Evolutionary conservation across 2,888 invertebrate species (phyloP).

Genomic region (Microplitis deprimator): DNA sequence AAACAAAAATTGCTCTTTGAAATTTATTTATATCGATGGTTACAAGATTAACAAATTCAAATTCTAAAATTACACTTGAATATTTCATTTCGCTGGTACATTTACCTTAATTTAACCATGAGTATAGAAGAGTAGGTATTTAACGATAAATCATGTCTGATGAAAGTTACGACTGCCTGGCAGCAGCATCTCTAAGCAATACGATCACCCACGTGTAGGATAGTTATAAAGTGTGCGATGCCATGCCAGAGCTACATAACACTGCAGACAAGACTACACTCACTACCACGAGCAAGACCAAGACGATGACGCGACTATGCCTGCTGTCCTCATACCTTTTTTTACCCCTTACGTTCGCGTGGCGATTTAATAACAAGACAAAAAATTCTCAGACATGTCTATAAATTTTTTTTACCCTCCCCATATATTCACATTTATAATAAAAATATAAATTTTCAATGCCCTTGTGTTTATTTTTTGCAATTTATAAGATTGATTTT

Average conservation of each 20-base stretch:
- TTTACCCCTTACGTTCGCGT: neutral
- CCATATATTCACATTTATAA: neutral
- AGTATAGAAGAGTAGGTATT: neutral
- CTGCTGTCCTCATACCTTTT: neutral
- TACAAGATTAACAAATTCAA: neutral
- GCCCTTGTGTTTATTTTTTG: neutral
- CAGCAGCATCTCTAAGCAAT: neutral
- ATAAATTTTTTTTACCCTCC: neutral
- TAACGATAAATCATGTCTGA: slow-evolving; percentile 32
- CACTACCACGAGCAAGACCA: neutral
- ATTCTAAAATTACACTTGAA: slow-evolving; percentile 6
- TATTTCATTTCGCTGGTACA: slow-evolving; percentile 14
- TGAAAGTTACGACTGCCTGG: slow-evolving; percentile 22
- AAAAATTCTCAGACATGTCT: neutral
- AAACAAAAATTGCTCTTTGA: neutral
- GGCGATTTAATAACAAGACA: neutral
- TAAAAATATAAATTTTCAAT: neutral
- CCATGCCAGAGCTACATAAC: neutral
- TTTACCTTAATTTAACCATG: slow-evolving; percentile 10
- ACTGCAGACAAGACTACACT: neutral
- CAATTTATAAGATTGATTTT: neutral
- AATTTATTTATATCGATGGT: neutral
- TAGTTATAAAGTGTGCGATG: neutral
- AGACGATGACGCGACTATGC: neutral
- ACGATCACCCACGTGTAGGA: neutral